Percentiles rank a stretch among this genome's conserved stretches.
These are phyloP conservation scores for Masticophis lateralis DNA, from an alignment of 2,797 vertebrate species.

Conservation along the genomic window DNA sequence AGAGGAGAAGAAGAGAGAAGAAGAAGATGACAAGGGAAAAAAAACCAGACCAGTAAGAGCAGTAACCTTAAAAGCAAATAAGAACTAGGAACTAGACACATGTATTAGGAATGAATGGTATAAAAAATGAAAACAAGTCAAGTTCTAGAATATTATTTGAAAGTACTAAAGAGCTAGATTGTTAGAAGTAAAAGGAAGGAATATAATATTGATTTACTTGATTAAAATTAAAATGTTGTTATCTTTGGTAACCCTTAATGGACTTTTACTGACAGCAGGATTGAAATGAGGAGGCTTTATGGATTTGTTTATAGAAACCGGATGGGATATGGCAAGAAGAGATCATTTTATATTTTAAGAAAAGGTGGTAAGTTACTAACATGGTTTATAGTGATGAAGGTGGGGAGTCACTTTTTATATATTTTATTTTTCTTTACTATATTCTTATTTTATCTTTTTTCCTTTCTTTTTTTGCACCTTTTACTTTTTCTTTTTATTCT, in stretches of 20 bases:
- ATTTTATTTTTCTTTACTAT: not conserved
- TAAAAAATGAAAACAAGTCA: not conserved
- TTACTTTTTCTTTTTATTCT: not conserved
- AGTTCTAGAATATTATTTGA: not conserved
- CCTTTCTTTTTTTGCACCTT: not conserved
- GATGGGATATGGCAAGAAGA: not conserved
- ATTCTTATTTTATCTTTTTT: not conserved
- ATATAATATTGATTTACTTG: not conserved
- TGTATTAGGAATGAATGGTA: too few relatives aligned
- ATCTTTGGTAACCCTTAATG: not conserved
- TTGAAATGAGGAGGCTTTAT: not conserved
- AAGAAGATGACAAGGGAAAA: too few relatives aligned
- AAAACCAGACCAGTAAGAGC: too few relatives aligned
- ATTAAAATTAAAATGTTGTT: not conserved
- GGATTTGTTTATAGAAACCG: not conserved
- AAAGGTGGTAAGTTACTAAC: not conserved
- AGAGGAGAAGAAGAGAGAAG: too few relatives aligned
- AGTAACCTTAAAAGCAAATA: too few relatives aligned
- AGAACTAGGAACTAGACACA: too few relatives aligned
- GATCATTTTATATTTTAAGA: not conserved
- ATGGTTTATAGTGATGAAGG: not conserved
- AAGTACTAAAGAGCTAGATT: not conserved
- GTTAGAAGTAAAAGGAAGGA: not conserved
- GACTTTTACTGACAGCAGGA: not conserved
- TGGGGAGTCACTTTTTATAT: not conserved